Evolutionary conservation across 2,797 vertebrate genomes (phyloP).

Genomic region (Danio jaintianensis): DNA sequence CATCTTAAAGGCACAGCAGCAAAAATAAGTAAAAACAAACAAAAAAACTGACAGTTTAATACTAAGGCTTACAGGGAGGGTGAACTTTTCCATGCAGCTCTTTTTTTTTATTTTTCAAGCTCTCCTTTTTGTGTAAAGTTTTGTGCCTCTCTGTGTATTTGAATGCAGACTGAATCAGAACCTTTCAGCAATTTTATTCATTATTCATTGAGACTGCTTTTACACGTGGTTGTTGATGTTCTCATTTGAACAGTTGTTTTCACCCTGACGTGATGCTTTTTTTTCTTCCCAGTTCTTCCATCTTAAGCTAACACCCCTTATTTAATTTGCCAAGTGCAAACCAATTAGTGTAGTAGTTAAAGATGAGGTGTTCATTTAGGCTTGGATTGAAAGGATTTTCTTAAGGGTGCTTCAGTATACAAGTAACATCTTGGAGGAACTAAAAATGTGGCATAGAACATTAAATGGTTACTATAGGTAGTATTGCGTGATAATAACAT

Average conservation of each 20-base stretch:
- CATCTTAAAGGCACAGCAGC: constrained; percentile 10
- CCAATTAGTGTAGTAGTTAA: constrained; percentile 19
- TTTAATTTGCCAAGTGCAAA: constrained; percentile 12
- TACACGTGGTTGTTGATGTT: not conserved
- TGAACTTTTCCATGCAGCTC: not conserved
- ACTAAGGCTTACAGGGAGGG: not conserved
- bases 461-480: not conserved
- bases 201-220: not conserved
- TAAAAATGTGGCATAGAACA: not conserved
- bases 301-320: not conserved
- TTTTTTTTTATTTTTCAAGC: not conserved
- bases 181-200: not conserved
- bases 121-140: not conserved
- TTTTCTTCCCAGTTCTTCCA: not conserved
- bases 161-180: not conserved
- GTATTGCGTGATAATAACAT: no score
- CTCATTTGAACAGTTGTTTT: not conserved
- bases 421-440: not conserved
- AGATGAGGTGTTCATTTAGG: constrained; percentile 17
- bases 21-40: not conserved
- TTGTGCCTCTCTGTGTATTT: not conserved
- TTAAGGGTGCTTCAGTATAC: constrained; percentile 12
- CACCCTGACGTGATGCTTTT: not conserved
- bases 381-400: not conserved
- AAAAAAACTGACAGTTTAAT: not conserved